Conservation (phyloP, 2,888 invertebrate genomes). For the Phalera bucephala region DNA sequence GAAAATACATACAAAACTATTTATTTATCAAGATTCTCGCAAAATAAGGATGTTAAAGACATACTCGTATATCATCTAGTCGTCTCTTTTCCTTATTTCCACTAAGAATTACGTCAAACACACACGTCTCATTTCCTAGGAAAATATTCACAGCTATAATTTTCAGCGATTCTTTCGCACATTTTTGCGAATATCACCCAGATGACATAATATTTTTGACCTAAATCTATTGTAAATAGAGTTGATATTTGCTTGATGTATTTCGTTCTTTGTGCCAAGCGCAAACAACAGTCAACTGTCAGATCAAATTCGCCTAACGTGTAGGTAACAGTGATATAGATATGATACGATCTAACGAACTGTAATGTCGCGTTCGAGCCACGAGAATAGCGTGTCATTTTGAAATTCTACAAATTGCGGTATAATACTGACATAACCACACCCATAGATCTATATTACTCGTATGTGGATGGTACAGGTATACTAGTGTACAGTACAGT, state of each 20-base stretch:
- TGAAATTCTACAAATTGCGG: too few relatives aligned
- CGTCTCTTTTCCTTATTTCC: neutral
- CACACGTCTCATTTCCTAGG: slow-evolving; percentile 25
- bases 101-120: neutral
- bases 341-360: slow-evolving; percentile 72
- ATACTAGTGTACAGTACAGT: too few relatives aligned
- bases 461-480: too few relatives aligned
- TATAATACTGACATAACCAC: too few relatives aligned
- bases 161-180: slow-evolving; percentile 7
- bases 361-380: slow-evolving; percentile 45
- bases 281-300: slow-evolving; percentile 33
- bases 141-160: slow-evolving; percentile 22
- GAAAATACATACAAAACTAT: too few relatives aligned
- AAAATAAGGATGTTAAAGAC: too few relatives aligned
- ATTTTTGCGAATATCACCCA: neutral
- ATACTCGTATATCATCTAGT: too few relatives aligned
- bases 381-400: slow-evolving; percentile 11
- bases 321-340: slow-evolving; percentile 52
- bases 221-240: neutral
- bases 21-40: too few relatives aligned
- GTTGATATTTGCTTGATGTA: slow-evolving; percentile 12
- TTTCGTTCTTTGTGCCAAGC: slow-evolving; percentile 5
- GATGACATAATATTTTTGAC: slow-evolving; percentile 4
- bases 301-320: slow-evolving; percentile 28
- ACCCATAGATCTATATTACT: too few relatives aligned